Base-by-base conservation (phyloP, 1,140 invertebrate genomes). In the Formica exsecta region DNA sequence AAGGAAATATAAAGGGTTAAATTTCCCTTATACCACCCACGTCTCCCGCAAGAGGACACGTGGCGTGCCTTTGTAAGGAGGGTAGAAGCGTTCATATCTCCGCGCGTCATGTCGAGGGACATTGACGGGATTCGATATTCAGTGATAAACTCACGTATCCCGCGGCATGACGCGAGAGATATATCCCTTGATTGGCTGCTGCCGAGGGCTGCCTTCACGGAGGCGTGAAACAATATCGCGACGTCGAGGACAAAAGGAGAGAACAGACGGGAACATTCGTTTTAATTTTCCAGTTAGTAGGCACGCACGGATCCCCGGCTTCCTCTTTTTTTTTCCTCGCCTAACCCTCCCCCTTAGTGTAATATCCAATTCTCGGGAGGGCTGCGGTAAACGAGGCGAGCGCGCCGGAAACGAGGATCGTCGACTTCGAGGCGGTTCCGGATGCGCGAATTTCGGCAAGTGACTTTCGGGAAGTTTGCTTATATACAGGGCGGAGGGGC, bases 211-310 rank as follows among this genome's bases (percentile, higher is more conserved):
- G 88, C 68, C 44, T 80, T 76, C 86, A 83, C 48, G 74, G 62
- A 59, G 16, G 87, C 81, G 85, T 83, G 59, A 84, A 87, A 91
- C 88, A 91, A 90, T 89, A 89, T 87, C 89, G 65, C n/a, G 25
- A 25, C 4, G 13, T 5, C 19, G 25, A 44, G 86, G 29, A 62
- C 62, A 62, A 57, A 68, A 51, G n/a, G 22, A 51, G 48, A 51
- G 32, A 29, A 22, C 48, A 54, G 41, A 22, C 51, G 57, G n/a
- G 57, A 51, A 51, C 76, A 66, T 54, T 68, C 71, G 83, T 73
- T 84, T 89, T 89, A 89, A 89, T 89, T 89, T 89, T 89, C 84
- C 87, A 71, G 71, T 51, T 76, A 59, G 76, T 65, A 83, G 62
- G 13, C 81, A 79, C 86, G 86, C 44, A 3, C 25, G 62, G 32